phyloP scores from a whole-genome alignment of 2,797 vertebrate genomes.

The Leptatherina wallacei region DNA sequence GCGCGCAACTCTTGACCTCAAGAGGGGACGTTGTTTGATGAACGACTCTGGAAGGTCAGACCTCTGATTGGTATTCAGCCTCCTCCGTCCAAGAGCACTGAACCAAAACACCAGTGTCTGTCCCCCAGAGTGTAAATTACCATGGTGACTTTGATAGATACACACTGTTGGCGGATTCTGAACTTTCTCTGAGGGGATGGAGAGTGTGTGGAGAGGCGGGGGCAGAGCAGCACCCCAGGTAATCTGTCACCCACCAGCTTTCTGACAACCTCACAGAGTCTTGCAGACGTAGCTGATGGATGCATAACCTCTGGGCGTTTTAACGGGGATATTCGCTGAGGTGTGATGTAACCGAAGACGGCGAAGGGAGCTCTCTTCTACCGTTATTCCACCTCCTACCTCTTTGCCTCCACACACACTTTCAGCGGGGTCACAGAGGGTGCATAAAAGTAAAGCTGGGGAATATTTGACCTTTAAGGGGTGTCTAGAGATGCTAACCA shows the following conservation, averaged over 20 bases:
- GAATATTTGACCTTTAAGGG: constrained; percentile 55
- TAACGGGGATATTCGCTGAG: constrained; percentile 31
- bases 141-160: constrained; percentile 72
- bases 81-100: constrained; percentile 58
- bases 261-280: constrained; percentile 54
- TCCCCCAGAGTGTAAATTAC: constrained; percentile 73
- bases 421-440: constrained; percentile 31
- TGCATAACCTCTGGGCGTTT: constrained; percentile 31
- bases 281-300: constrained; percentile 51
- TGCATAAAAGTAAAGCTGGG: constrained; percentile 44
- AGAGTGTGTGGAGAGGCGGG: constrained; percentile 24
- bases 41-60: constrained; percentile 71
- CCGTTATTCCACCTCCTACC: constrained; percentile 10
- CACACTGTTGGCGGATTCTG: constrained; percentile 40
- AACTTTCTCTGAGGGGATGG: constrained; percentile 58
- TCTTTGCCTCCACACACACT: constrained; percentile 17
- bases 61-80: constrained; percentile 77
- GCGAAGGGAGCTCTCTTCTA: constrained; percentile 29
- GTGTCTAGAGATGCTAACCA: constrained; percentile 59
- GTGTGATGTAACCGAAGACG: constrained; percentile 48
- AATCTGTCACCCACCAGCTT: constrained; percentile 61
- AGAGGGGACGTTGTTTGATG: constrained; percentile 73
- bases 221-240: constrained; percentile 25
- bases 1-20: constrained; percentile 69
- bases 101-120: constrained; percentile 53